Conservation (phyloP, 2,797 vertebrate genomes). For the Chaunax sp. region DNA sequence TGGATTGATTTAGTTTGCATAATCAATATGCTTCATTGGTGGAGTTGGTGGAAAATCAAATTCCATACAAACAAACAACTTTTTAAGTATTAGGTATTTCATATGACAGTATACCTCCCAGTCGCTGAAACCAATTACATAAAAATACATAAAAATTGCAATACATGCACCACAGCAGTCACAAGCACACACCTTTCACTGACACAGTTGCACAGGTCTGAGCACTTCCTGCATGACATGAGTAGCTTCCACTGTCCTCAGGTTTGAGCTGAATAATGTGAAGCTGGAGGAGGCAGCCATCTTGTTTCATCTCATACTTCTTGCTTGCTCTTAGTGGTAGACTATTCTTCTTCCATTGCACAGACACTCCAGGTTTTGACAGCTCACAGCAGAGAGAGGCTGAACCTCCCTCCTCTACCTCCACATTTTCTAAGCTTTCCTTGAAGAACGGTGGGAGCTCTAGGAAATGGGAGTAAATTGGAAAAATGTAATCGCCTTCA, state of each 20-base stretch:
- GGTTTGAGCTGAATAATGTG: conserved; percentile 76
- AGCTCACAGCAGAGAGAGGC: conserved; percentile 5
- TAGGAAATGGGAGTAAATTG: conserved; percentile 2
- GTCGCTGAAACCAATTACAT: too few species aligned
- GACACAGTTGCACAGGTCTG: conserved; percentile 52
- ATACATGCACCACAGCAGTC: too few species aligned
- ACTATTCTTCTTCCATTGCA: conserved; percentile 8
- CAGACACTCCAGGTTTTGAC: background rate
- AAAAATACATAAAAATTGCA: too few species aligned
- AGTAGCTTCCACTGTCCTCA: conserved; percentile 87
- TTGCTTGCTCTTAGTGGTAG: background rate
- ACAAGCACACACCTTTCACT: background rate
- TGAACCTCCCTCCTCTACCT: background rate
- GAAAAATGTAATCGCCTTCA: too few species aligned
- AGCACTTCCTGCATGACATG: conserved; percentile 73
- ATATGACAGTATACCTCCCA: too few species aligned
- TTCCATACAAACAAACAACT: too few species aligned
- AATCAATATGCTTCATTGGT: too few species aligned
- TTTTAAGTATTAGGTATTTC: too few species aligned
- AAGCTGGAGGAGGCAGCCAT: conserved; percentile 56
- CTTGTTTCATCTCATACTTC: conserved; percentile 1
- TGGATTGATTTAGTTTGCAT: too few species aligned
- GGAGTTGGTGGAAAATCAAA: too few species aligned
- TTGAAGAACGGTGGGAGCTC: conserved; percentile 25
- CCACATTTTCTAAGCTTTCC: background rate